Evolutionary conservation across 2,113 vertebrate species (phyloP), one percentile per base, ranked within the genome.

Genomic region (Ceuthmochares aereus): DNA sequence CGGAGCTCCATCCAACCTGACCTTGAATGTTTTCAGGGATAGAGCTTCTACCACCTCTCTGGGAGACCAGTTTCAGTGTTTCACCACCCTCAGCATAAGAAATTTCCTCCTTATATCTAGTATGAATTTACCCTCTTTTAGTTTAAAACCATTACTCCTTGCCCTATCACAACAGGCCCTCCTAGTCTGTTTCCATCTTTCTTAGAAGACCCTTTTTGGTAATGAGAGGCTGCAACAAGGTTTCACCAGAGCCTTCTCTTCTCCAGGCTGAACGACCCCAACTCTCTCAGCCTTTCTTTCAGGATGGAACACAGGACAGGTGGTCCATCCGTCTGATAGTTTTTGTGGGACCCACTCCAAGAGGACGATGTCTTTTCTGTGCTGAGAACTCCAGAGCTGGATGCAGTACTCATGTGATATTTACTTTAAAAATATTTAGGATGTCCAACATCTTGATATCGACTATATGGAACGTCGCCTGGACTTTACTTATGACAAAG

Each of bases 381-480:
- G 4, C 15, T 84, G n/a, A 84, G n/a, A 42, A 2, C 51, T 68
- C 29, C 81, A 58, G 40, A 87, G 21, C 16, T 36, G 30, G 47
- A 43, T 0, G 2, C 32, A 75, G 2, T 42, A 47, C 69, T 91
- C 10, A 81, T 6, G 14, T 55, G n/a, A 58, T 75, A 7, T 88
- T 69, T 73, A 6, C 18, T 92, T 84, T 62, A 34, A 68, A 87
- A 74, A 89, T 32, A 37, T 94, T 43, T 93, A 99, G 99, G 99
- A 99, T 62, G 97, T 98, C 77, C 99, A 99, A 36, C 98, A 98
- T 96, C 97, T 98, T 43, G 99, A 99, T 90, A 98, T 99, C 6
- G 98, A 99, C 97, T 99, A 98, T 95, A 99, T 99, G 99, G 98
- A 99, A 62, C 84, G 98, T 20, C 97, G 95, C 72, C 97, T 99